Percentiles rank a stretch among this genome's conserved stretches.
phyloP scores from a whole-genome alignment of 2,113 vertebrate genomes.

The Hyperopisus bebe region DNA sequence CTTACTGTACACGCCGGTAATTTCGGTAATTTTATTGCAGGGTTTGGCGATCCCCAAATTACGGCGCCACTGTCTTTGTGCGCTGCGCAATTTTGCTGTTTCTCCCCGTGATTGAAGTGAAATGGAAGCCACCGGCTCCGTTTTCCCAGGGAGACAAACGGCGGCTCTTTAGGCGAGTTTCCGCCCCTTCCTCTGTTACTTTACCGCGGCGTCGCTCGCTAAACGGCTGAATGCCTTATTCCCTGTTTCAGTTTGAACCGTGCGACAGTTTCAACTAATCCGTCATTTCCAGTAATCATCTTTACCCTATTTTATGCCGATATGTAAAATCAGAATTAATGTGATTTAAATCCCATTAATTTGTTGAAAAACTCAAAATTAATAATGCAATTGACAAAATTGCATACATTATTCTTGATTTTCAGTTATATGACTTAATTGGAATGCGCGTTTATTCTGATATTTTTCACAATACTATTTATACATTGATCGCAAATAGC shows the following conservation, averaged over 20 bases:
- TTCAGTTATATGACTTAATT: background rate
- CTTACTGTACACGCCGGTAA: conserved; percentile 59
- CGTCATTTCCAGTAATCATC: background rate
- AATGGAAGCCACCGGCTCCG: conserved; percentile 47
- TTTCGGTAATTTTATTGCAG: conserved; percentile 71
- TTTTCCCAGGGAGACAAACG: conserved; percentile 16
- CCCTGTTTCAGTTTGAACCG: background rate
- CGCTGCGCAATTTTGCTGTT: conserved; percentile 67
- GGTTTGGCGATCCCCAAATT: conserved; percentile 60
- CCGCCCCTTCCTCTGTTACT: conserved; percentile 34
- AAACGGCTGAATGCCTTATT: background rate
- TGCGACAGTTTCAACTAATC: background rate
- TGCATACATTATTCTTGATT: background rate
- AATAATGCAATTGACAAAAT: background rate
- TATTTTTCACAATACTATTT: background rate
- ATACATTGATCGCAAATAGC: background rate
- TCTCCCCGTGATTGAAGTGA: conserved; percentile 59
- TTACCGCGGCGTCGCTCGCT: background rate
- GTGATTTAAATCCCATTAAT: background rate
- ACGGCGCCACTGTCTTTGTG: conserved; percentile 64
- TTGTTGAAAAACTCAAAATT: background rate
- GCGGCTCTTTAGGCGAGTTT: conserved; percentile 9
- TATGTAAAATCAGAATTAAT: background rate
- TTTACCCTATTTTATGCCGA: background rate
- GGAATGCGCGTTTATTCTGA: background rate